These are phyloP conservation scores for Remorina albescens DNA, from an alignment of 2,797 vertebrate genomes.

Conservation along the genomic window DNA sequence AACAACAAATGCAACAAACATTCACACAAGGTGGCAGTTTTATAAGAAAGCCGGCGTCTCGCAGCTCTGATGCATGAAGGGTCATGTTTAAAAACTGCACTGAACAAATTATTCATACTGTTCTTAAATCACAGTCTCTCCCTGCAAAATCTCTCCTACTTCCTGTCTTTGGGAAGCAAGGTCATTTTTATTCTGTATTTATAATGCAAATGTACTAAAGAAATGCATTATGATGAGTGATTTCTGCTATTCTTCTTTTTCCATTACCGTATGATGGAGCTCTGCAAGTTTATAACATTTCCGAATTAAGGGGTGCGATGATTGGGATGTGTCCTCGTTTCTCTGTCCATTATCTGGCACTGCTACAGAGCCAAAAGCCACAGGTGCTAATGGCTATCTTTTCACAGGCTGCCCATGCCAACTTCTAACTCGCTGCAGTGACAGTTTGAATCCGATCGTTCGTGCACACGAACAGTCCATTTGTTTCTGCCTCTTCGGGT, in stretches of 20 bases:
- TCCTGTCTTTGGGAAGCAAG: conserved; percentile 61
- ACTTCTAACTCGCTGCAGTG: conserved; percentile 48
- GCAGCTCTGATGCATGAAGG: not conserved
- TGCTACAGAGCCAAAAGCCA: conserved; percentile 63
- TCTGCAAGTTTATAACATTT: conserved; percentile 61
- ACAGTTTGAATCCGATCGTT: conserved; percentile 72
- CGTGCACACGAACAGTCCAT: conserved; percentile 70
- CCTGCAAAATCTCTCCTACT: conserved; percentile 32
- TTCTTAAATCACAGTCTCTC: conserved; percentile 53
- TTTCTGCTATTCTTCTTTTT: conserved; percentile 67
- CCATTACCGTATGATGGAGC: conserved; percentile 70
- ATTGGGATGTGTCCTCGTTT: conserved; percentile 57
- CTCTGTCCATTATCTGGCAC: conserved; percentile 64
- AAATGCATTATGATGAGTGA: conserved; percentile 81
- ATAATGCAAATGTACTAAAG: conserved; percentile 83
- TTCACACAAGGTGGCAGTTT: conserved; percentile 30
- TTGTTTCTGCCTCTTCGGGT: conserved; percentile 64
- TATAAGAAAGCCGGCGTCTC: conserved; percentile 14
- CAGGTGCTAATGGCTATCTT: conserved; percentile 72
- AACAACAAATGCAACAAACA: conserved; percentile 45
- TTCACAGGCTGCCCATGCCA: conserved; percentile 57
- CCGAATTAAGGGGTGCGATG: conserved; percentile 52
- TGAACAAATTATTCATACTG: conserved; percentile 68
- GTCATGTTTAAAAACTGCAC: conserved; percentile 30
- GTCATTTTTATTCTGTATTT: conserved; percentile 74